These are phyloP conservation scores for Rhabdornis inornatus DNA, from an alignment of 2,113 vertebrate species.

Conservation along the genomic window DNA sequence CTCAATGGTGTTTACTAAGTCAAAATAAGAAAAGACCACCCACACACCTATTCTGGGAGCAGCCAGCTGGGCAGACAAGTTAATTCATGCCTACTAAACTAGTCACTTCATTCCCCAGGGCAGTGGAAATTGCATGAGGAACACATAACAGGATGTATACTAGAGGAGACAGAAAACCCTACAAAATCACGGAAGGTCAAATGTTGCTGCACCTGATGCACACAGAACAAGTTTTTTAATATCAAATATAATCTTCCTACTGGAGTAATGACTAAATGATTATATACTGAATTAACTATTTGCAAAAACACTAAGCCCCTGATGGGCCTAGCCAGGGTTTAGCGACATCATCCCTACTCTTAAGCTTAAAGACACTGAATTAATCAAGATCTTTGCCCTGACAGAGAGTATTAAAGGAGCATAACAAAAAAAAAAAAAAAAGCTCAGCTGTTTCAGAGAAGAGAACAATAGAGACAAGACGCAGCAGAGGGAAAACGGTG, in stretches of 20 bases:
- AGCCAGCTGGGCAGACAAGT: background rate
- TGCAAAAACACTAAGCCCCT: background rate
- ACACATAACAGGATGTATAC: accelerated
- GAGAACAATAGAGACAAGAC: background rate
- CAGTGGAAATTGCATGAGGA: background rate
- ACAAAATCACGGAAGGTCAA: background rate
- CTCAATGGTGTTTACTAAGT: background rate
- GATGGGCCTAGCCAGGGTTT: background rate
- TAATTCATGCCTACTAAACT: background rate
- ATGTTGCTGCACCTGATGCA: background rate
- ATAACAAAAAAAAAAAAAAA: background rate
- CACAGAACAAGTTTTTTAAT: background rate
- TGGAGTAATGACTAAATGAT: background rate
- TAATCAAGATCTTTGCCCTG: background rate
- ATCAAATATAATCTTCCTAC: background rate
- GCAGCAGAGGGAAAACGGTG: background rate
- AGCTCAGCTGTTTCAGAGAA: background rate
- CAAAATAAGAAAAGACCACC: background rate
- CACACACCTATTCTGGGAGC: background rate
- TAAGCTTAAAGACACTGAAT: background rate
- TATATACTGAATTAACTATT: background rate
- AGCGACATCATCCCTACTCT: background rate
- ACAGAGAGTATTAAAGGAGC: background rate
- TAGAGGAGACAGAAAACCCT: background rate
- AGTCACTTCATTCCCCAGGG: background rate